phyloP scores from a whole-genome alignment of 2,113 vertebrate species.

The Bubo bubo region DNA sequence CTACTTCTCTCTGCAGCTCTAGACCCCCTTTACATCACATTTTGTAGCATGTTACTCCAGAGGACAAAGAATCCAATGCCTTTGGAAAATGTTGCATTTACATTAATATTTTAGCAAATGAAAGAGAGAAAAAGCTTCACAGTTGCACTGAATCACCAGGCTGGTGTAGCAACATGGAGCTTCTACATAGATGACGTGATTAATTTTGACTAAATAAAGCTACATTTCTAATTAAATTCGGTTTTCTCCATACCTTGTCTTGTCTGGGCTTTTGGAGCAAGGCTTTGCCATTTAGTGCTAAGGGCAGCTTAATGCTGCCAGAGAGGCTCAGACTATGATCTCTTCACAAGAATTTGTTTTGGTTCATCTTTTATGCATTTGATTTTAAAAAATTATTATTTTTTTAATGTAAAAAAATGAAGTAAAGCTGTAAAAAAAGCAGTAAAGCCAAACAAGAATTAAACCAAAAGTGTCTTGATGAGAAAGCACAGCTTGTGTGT shows the following conservation, averaged over 20 bases:
- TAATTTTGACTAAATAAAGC: neutral
- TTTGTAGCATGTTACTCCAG: neutral
- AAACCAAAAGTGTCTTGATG: neutral
- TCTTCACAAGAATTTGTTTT: neutral
- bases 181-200: neutral
- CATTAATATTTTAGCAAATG: constrained; percentile 28
- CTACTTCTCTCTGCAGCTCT: neutral
- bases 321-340: neutral
- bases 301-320: neutral
- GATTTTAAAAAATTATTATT: neutral
- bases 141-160: neutral
- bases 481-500: neutral
- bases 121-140: neutral
- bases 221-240: neutral
- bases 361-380: neutral
- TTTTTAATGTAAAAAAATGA: neutral
- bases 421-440: neutral
- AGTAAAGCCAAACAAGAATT: neutral
- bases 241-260: neutral
- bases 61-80: neutral
- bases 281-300: neutral
- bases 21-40: neutral
- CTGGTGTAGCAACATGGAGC: neutral
- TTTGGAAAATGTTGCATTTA: neutral
- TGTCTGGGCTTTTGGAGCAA: neutral